These are phyloP conservation scores for Temnopleurus reevesii DNA, from an alignment of 53 echinoderm and acorn worm species.

Conservation along the genomic window DNA sequence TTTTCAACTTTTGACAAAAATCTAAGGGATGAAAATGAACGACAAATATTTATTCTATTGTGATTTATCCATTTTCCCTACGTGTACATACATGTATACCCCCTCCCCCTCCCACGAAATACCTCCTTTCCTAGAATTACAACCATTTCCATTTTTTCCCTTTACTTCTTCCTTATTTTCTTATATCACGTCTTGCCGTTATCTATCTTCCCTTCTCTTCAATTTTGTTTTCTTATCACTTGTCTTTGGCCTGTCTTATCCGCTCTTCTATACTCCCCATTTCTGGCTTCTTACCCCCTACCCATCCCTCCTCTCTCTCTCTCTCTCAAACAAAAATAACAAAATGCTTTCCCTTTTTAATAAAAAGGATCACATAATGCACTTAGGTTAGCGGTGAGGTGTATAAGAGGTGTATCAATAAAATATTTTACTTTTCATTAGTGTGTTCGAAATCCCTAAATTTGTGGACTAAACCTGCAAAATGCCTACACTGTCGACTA, in stretches of 20 bases:
- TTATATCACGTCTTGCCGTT: background rate
- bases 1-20: background rate
- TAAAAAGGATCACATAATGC: no score
- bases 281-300: background rate
- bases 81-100: background rate
- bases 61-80: background rate
- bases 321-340: no score
- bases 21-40: background rate
- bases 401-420: no score
- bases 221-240: background rate
- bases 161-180: background rate
- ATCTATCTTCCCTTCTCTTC: background rate
- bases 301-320: background rate
- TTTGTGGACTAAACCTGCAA: no score
- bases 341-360: no score
- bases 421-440: no score
- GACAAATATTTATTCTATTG: background rate
- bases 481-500: no score
- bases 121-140: background rate
- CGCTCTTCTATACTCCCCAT: background rate
- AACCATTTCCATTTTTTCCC: no score
- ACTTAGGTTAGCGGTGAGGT: no score
- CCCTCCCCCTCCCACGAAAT: background rate
- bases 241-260: background rate
- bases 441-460: no score